Base-by-base conservation (phyloP, 2,888 invertebrate genomes). In the Apamea anceps region DNA sequence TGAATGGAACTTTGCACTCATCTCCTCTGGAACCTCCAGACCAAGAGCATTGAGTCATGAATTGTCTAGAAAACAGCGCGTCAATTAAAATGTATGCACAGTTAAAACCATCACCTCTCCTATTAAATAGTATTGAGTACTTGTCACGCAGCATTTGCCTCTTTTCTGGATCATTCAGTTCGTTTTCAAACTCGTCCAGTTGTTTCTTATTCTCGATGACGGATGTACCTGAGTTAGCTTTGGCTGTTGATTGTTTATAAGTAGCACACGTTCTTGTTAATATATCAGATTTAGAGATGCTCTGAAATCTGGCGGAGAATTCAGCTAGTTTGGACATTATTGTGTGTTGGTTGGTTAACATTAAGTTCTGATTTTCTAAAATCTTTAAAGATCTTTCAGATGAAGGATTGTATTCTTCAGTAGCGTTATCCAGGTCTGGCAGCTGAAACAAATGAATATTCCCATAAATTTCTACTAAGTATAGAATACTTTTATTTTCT, bases 21-120 rank as follows among this genome's bases (percentile, higher is more conserved):
- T 51, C 60, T 51, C 80, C 80, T 67, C 80, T 28, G 10, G 80
- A 80, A 0, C 80, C 80, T 21, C 80, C 80, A 21, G 80, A 21
- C 80, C 80, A 80, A 42, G 80, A 80, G 51, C 80, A 80, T 12
- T 7, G 57, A 18, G 80, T 72, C 66, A 80, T 28, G 48, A 80
- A 80, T 60, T 72, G 1, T 72, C 80, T 67, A 45, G 80, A 80
- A 45, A 80, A 80, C 21, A 80, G 15, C 7, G 42, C n/a, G 5
- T 80, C 80, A 13, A 80, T n/a, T 32, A 80, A 80, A 54, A 80
- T 21, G 32, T 80, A 80, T 3, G 60, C 66, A 51, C 66, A 66
- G 25, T 60, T 80, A 45, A 8, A 15, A 21, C 51, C 80, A 21
- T 45, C 18, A 1, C 60, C 72, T 72, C 66, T 80, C 1, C 66